A percentile compares a stretch with the other conserved stretches of the same genome.
Evolutionary conservation across 2,888 invertebrate genomes (phyloP).

Genomic region (Ophion ventricosus): DNA sequence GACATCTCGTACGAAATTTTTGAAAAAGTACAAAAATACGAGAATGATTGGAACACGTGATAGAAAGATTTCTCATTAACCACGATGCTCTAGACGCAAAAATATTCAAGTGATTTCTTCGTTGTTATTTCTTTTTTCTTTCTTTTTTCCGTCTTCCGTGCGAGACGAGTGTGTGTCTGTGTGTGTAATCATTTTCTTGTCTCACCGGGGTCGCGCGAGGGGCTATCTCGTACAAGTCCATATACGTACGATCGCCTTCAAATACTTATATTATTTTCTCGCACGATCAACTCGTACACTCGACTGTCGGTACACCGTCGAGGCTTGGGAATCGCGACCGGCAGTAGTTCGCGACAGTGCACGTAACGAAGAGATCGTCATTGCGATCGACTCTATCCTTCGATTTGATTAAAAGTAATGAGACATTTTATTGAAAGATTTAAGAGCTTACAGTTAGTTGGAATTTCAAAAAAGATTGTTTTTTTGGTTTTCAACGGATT

Average conservation of each 20-base stretch:
- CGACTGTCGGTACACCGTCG: background rate
- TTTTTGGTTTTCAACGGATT: no score
- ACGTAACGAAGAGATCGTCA: background rate
- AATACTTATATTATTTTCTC: background rate
- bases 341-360: background rate
- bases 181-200: constrained; percentile 57
- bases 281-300: background rate
- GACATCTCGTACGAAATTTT: background rate
- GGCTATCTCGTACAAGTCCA: constrained; percentile 46
- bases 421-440: background rate
- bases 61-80: background rate
- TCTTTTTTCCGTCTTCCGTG: constrained; percentile 13
- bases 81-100: background rate
- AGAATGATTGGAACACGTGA: background rate
- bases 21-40: background rate
- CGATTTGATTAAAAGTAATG: background rate
- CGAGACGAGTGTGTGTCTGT: constrained; percentile 21
- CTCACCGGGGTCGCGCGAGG: constrained; percentile 48
- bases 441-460: background rate
- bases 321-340: background rate
- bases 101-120: background rate
- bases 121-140: background rate
- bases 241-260: background rate
- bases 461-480: no score
- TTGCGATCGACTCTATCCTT: background rate